Percentiles rank a stretch among this genome's conserved stretches.
phyloP scores from a whole-genome alignment of 2,797 vertebrate species.

The Danio tinwini region DNA sequence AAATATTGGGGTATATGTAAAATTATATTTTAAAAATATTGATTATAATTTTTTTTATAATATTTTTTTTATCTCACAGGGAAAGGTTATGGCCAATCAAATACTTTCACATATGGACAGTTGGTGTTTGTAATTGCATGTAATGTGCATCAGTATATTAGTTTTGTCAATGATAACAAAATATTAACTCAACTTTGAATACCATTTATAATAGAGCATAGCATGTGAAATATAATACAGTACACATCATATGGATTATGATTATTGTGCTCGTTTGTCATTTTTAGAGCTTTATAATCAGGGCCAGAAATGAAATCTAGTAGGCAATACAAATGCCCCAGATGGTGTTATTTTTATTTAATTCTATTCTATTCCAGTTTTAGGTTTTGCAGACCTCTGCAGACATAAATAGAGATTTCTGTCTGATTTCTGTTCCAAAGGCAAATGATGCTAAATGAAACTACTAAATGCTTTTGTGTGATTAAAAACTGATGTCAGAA shows the following conservation, averaged over 20 bases:
- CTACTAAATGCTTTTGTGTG: conserved; percentile 1
- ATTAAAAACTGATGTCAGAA: conserved; percentile 4
- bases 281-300: neutral
- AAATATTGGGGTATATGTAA: too few relatives aligned
- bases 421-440: neutral
- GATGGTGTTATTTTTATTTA: neutral
- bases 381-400: neutral
- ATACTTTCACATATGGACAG: too few relatives aligned
- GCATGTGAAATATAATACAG: neutral
- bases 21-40: too few relatives aligned
- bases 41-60: too few relatives aligned
- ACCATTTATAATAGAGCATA: neutral
- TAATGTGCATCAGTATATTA: too few relatives aligned
- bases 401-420: neutral
- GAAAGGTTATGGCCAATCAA: too few relatives aligned
- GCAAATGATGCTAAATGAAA: neutral
- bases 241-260: neutral
- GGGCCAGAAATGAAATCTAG: neutral
- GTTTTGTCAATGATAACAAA: too few relatives aligned
- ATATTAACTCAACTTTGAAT: neutral
- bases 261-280: neutral
- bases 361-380: neutral
- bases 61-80: too few relatives aligned
- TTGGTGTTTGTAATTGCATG: too few relatives aligned
- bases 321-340: neutral